phyloP scores from a whole-genome alignment of 2,888 invertebrate genomes.

The Galerucella pusilla region DNA sequence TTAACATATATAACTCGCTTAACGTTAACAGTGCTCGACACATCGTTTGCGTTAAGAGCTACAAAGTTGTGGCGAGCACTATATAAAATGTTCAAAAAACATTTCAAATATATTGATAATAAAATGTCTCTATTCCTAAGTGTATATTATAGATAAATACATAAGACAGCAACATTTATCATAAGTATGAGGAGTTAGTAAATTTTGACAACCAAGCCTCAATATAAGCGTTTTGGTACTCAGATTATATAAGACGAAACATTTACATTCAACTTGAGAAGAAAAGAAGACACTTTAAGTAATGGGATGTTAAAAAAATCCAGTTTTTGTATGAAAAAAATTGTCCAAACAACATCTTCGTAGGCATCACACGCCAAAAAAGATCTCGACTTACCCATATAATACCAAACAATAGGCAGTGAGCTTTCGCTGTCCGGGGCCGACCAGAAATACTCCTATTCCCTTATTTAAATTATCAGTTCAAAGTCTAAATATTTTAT shows the following conservation, averaged over 20 bases:
- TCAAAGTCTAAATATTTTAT: too few relatives aligned
- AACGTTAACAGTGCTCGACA: background rate
- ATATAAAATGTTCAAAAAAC: conserved; percentile 49
- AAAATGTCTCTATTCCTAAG: conserved; percentile 40
- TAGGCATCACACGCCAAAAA: too few relatives aligned
- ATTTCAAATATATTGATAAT: conserved; percentile 44
- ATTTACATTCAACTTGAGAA: background rate
- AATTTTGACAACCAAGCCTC: conserved; percentile 51
- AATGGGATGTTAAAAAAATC: background rate
- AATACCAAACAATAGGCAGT: too few relatives aligned
- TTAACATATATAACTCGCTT: conserved; percentile 29
- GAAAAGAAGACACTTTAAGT: background rate
- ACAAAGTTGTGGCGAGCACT: background rate
- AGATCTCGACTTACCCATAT: too few relatives aligned
- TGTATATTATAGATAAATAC: conserved; percentile 45
- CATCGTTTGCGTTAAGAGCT: background rate
- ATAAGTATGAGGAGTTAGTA: conserved; percentile 52
- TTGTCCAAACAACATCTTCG: background rate
- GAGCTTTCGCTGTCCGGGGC: too few relatives aligned
- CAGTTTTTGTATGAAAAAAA: background rate
- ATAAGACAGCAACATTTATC: conserved; percentile 55
- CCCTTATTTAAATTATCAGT: too few relatives aligned
- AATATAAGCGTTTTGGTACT: conserved; percentile 54
- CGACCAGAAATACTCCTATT: too few relatives aligned
- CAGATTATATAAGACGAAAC: conserved; percentile 4